Conservation (phyloP, 2,797 vertebrate genomes). For the Delichon dasypus region DNA sequence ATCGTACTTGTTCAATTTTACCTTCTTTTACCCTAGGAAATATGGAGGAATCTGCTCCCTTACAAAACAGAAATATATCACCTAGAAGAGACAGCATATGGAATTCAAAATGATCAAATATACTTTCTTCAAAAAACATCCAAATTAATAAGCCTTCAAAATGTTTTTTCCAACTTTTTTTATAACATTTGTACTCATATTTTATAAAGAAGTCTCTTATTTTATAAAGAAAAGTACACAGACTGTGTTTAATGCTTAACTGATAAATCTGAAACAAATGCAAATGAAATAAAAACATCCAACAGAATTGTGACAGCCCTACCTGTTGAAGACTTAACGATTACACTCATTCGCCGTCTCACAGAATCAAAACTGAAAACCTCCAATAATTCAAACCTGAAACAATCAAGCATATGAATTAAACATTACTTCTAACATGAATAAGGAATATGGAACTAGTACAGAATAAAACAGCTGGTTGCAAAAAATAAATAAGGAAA, state of each 20-base stretch:
- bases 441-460: neutral
- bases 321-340: constrained; percentile 87
- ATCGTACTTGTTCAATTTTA: constrained; percentile 89
- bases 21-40: constrained; percentile 92
- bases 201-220: neutral
- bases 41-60: constrained; percentile 96
- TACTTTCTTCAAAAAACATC: neutral
- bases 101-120: neutral
- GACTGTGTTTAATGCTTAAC: neutral
- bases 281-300: neutral
- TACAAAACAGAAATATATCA: constrained; percentile 92
- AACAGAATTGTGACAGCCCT: neutral
- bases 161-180: neutral
- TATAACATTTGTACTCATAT: neutral
- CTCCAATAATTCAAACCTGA: constrained; percentile 90
- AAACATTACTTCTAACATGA: neutral
- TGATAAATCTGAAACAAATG: neutral
- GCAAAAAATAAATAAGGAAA: neutral
- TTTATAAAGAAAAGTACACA: neutral
- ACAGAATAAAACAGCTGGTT: neutral
- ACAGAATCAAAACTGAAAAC: constrained; percentile 95
- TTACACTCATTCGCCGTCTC: constrained; percentile 94
- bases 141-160: neutral
- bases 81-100: constrained; percentile 74
- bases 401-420: neutral